These are phyloP conservation scores for Charaxes varanes DNA, from an alignment of 1,140 invertebrate genomes.

Conservation along the genomic window DNA sequence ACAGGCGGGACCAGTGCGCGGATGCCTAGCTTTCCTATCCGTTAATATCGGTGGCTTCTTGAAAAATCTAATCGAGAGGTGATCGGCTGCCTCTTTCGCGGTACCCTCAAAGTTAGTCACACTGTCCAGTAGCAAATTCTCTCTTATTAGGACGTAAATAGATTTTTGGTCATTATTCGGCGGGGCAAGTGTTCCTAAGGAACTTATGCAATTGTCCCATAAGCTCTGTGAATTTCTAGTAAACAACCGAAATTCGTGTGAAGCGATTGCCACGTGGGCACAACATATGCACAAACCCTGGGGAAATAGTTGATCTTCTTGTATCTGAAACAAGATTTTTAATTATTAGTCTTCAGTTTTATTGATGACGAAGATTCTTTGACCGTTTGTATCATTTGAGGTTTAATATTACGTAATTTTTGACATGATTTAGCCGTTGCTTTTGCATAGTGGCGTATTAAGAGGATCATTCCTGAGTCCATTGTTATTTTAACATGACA, in stretches of 20 bases:
- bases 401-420: too few species aligned
- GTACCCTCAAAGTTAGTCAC: constrained; percentile 39
- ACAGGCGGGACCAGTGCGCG: constrained; percentile 36
- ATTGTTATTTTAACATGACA: too few species aligned
- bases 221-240: constrained; percentile 34
- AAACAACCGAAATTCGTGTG: constrained; percentile 42
- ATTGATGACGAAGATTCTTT: too few species aligned
- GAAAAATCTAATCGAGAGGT: constrained; percentile 30
- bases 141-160: constrained; percentile 41
- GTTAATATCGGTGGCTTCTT: constrained; percentile 21
- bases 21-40: constrained; percentile 33
- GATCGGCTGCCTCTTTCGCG: constrained; percentile 29
- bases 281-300: constrained; percentile 39
- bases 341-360: too few species aligned
- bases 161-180: constrained; percentile 25
- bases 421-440: too few species aligned
- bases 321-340: constrained; percentile 43
- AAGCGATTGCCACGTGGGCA: constrained; percentile 33
- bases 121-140: constrained; percentile 36
- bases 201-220: constrained; percentile 40
- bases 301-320: constrained; percentile 38
- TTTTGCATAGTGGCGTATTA: too few species aligned
- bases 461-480: too few species aligned
- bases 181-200: constrained; percentile 21
- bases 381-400: too few species aligned